These are phyloP conservation scores for Pomatostomus ruficeps DNA, from an alignment of 2,113 vertebrate genomes.

Conservation along the genomic window DNA sequence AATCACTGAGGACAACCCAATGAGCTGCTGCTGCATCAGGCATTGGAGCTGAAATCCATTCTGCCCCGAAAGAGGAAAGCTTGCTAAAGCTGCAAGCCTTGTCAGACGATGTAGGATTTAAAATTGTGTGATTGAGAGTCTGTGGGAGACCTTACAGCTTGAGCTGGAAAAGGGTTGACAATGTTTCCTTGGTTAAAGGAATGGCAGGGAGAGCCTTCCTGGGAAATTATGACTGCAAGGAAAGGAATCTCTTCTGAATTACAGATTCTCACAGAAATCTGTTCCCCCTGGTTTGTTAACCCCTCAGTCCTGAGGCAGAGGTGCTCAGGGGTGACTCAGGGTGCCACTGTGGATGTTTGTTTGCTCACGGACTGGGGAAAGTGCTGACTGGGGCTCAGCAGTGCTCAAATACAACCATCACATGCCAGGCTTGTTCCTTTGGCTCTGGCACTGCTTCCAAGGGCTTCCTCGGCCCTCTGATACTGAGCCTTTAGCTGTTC, in stretches of 20 bases:
- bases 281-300: not conserved
- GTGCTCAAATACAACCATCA: not conserved
- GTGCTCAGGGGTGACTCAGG: not conserved
- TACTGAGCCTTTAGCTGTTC: not conserved
- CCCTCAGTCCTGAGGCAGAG: not conserved
- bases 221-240: not conserved
- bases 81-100: not conserved
- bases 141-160: not conserved
- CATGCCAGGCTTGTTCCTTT: not conserved
- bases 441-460: not conserved
- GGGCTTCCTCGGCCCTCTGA: not conserved
- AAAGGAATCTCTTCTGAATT: not conserved
- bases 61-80: not conserved
- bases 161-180: not conserved
- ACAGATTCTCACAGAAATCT: not conserved
- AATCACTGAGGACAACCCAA: not conserved
- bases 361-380: not conserved
- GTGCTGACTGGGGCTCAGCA: not conserved
- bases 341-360: not conserved
- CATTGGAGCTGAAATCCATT: not conserved
- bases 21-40: not conserved
- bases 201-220: not conserved
- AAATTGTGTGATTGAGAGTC: not conserved
- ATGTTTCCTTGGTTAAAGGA: not conserved
- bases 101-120: not conserved